Percentiles rank a stretch among this genome's conserved stretches.
phyloP scores from a whole-genome alignment of 2,888 invertebrate genomes.

The Cheiracanthium punctorium region DNA sequence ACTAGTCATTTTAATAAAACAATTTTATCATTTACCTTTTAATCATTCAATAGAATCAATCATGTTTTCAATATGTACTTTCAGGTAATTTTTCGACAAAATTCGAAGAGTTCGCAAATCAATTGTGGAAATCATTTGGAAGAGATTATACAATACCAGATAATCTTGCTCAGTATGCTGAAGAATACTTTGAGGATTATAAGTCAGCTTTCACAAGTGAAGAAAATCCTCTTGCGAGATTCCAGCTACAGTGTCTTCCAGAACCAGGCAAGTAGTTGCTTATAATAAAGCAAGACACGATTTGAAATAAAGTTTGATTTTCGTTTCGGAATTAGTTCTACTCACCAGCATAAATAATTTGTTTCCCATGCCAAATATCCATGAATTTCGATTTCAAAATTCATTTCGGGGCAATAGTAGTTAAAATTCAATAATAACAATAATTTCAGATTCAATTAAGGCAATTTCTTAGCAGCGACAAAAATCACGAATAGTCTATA shows the following conservation, averaged over 20 bases:
- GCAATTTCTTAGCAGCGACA: too few species aligned
- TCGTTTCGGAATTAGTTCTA: too few species aligned
- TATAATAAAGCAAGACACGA: too few species aligned
- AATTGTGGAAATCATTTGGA: constrained; percentile 83
- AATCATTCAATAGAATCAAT: background rate
- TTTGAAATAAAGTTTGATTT: too few species aligned
- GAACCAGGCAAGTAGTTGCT: constrained; percentile 74
- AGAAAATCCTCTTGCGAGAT: constrained; percentile 49
- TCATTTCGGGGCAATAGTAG: too few species aligned
- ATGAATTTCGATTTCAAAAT: too few species aligned
- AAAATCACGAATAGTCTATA: too few species aligned
- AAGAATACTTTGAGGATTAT: constrained; percentile 81
- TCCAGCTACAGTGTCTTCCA: constrained; percentile 72
- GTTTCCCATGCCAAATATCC: too few species aligned
- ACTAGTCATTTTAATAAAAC: too few species aligned
- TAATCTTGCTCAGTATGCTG: constrained; percentile 83
- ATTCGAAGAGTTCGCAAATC: constrained; percentile 83
- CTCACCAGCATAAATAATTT: too few species aligned
- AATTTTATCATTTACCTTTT: background rate
- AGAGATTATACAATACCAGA: constrained; percentile 82
- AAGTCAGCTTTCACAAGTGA: constrained; percentile 61
- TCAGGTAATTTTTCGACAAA: constrained; percentile 83
- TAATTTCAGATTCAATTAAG: too few species aligned
- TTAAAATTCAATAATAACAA: too few species aligned
- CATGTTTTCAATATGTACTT: background rate